Evolutionary conservation across 2,888 invertebrate species (phyloP).

Genomic region (Amphipyra tragopoginis): DNA sequence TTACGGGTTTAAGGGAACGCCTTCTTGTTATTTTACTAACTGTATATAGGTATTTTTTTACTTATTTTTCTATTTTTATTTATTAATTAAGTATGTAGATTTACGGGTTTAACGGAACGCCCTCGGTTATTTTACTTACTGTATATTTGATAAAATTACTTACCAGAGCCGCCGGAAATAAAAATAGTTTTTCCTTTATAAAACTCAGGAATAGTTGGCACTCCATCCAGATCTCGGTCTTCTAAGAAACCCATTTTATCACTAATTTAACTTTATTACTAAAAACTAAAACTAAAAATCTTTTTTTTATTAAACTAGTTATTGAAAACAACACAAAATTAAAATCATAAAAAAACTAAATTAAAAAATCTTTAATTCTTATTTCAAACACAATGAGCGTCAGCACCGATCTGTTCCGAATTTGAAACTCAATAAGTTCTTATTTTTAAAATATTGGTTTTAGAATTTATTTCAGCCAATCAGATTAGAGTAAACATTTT

Average conservation of each 20-base stretch:
- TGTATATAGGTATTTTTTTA: too few species aligned
- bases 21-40: too few species aligned
- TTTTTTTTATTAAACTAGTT: background rate
- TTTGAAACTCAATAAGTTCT: conserved; percentile 2
- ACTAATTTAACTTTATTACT: conserved; percentile 1
- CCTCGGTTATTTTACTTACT: too few species aligned
- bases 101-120: too few species aligned
- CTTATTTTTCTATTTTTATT: too few species aligned
- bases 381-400: conserved; percentile 21
- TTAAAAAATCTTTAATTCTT: conserved; percentile 1
- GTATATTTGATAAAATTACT: conserved; percentile 36
- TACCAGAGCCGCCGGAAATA: conserved; percentile 94
- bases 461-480: conserved; percentile 15
- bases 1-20: too few species aligned
- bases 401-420: conserved; percentile 32
- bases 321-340: background rate
- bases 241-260: conserved; percentile 74
- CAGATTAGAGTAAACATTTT: background rate
- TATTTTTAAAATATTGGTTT: conserved; percentile 16
- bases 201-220: conserved; percentile 90
- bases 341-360: background rate
- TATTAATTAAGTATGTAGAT: too few species aligned
- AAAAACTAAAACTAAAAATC: background rate
- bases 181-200: conserved; percentile 93
- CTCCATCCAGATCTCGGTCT: conserved; percentile 64